These are phyloP conservation scores for Netelia inedita DNA, from an alignment of 2,888 invertebrate genomes.

Conservation along the genomic window DNA sequence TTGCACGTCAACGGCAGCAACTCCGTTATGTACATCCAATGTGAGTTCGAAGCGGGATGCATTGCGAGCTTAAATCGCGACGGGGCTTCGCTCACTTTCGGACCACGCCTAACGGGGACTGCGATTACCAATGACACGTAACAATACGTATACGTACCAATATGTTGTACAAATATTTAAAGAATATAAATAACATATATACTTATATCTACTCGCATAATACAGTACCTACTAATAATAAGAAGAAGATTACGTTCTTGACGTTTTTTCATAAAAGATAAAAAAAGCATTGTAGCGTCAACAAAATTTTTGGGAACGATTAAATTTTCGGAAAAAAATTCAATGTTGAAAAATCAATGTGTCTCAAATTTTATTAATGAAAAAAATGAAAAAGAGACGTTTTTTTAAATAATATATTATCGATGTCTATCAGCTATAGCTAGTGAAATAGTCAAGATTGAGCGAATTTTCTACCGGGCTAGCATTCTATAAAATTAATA, in stretches of 20 bases:
- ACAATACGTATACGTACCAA: not conserved
- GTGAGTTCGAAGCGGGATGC: constrained; percentile 18
- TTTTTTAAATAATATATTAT: too few species aligned
- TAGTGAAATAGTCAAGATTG: too few species aligned
- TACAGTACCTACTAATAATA: constrained; percentile 6
- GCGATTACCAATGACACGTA: constrained; percentile 27
- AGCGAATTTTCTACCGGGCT: too few species aligned
- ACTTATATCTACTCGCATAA: not conserved
- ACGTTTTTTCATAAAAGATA: too few species aligned
- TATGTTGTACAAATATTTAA: not conserved
- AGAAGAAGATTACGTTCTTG: too few species aligned
- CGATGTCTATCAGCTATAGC: too few species aligned
- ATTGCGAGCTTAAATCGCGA: constrained; percentile 51
- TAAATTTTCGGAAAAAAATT: not conserved
- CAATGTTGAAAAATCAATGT: constrained; percentile 6
- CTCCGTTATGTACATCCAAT: not conserved
- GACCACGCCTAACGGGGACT: constrained; percentile 47
- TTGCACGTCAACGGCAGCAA: constrained; percentile 63
- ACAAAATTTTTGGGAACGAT: too few species aligned
- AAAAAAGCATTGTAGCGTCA: too few species aligned
- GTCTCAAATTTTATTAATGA: too few species aligned
- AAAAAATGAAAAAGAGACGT: too few species aligned
- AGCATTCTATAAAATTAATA: too few species aligned
- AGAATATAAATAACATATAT: not conserved
- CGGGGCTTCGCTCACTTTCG: constrained; percentile 55